Percentiles rank a stretch among this genome's conserved stretches.
phyloP scores from a whole-genome alignment of 1,140 invertebrate species.

The Drosophila takahashii region DNA sequence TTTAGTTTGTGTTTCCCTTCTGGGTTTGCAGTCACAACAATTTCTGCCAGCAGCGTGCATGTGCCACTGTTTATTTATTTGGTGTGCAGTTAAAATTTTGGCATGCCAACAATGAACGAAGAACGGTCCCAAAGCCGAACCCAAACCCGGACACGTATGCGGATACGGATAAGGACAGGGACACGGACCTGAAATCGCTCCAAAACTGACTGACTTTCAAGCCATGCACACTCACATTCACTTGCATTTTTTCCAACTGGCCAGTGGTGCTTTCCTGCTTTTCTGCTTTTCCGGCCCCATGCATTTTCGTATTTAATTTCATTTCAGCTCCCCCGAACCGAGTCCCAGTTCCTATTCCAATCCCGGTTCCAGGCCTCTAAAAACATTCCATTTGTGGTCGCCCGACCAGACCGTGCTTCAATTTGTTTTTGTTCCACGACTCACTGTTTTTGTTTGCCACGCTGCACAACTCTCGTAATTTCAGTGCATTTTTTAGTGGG shows the following conservation, averaged over 20 bases:
- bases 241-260: slow-evolving; percentile 17
- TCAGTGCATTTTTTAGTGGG: slow-evolving; percentile 65
- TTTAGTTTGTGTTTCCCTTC: slow-evolving; percentile 70
- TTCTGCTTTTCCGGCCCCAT: slow-evolving; percentile 45
- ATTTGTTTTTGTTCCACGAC: slow-evolving; percentile 34
- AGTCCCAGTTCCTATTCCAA: slow-evolving; percentile 24
- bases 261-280: slow-evolving; percentile 14
- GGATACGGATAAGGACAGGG: slow-evolving; percentile 18
- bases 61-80: slow-evolving; percentile 72
- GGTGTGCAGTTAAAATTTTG: slow-evolving; percentile 73
- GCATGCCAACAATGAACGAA: slow-evolving; percentile 71
- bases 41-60: slow-evolving; percentile 23
- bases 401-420: slow-evolving; percentile 40
- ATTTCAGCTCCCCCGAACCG: slow-evolving; percentile 36
- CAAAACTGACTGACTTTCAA: slow-evolving; percentile 49
- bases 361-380: slow-evolving; percentile 22
- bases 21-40: slow-evolving; percentile 32
- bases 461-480: slow-evolving; percentile 43
- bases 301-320: slow-evolving; percentile 70
- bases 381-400: slow-evolving; percentile 36
- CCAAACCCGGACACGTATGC: slow-evolving; percentile 1
- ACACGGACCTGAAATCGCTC: slow-evolving; percentile 29
- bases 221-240: neutral
- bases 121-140: slow-evolving; percentile 7
- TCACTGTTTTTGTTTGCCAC: slow-evolving; percentile 39